These are phyloP conservation scores for Cabera pusaria DNA, from an alignment of 2,888 invertebrate species.

Conservation along the genomic window DNA sequence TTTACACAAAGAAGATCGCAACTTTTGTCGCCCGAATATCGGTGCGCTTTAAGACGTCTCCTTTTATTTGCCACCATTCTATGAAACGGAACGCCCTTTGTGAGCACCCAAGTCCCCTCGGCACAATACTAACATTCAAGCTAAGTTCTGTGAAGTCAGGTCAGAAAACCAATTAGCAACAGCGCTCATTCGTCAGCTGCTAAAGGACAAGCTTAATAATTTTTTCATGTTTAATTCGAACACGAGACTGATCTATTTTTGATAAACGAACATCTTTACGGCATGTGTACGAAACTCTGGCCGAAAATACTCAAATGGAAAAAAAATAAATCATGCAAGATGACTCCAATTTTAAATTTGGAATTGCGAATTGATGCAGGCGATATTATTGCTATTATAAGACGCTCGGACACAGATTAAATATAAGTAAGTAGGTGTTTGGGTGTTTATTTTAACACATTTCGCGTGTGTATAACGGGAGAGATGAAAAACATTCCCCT, in stretches of 20 bases:
- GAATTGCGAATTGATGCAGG: constrained; percentile 73
- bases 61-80: constrained; percentile 65
- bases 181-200: constrained; percentile 55
- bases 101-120: constrained; percentile 44
- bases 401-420: constrained; percentile 52
- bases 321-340: constrained; percentile 72
- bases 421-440: constrained; percentile 46
- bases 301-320: constrained; percentile 49
- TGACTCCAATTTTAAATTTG: constrained; percentile 64
- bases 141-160: constrained; percentile 57
- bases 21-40: constrained; percentile 75
- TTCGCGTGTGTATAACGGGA: constrained; percentile 77
- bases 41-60: constrained; percentile 63
- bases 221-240: constrained; percentile 50
- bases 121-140: constrained; percentile 48
- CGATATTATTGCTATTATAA: constrained; percentile 77
- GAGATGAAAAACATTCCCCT: constrained; percentile 83
- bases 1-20: constrained; percentile 71
- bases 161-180: constrained; percentile 61
- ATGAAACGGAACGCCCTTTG: constrained; percentile 73
- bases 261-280: constrained; percentile 55
- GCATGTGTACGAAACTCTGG: constrained; percentile 54
- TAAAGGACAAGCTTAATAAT: constrained; percentile 47
- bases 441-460: constrained; percentile 81
- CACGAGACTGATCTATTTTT: constrained; percentile 50